Conservation (phyloP, 2,113 vertebrate species). For the Microtus oregoni region DNA sequence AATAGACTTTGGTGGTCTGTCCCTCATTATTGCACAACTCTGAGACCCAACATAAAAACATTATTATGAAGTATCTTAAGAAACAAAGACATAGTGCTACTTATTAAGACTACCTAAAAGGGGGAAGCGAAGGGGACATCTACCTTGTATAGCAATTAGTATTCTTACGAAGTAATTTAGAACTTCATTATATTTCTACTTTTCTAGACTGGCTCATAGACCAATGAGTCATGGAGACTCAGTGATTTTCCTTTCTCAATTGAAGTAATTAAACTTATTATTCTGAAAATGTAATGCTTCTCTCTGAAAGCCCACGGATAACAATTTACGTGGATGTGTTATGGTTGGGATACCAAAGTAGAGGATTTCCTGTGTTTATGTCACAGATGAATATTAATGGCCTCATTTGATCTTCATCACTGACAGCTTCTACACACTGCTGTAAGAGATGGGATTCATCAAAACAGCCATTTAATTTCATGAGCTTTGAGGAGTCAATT, state of each 20-base stretch:
- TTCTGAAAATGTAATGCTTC: conserved; percentile 47
- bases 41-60: background rate
- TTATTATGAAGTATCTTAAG: background rate
- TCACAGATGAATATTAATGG: conserved; percentile 48
- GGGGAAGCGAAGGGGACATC: background rate
- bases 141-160: background rate
- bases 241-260: background rate
- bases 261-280: background rate
- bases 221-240: background rate
- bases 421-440: conserved; percentile 8
- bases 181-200: background rate
- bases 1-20: no score
- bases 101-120: background rate
- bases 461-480: conserved; percentile 52
- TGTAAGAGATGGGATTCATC: background rate
- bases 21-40: no score
- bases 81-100: background rate
- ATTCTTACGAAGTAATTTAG: background rate
- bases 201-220: background rate
- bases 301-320: conserved; percentile 53
- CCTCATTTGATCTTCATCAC: conserved; percentile 22
- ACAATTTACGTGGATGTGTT: conserved; percentile 13
- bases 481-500: conserved; percentile 1
- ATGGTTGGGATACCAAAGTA: conserved; percentile 48
- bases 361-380: conserved; percentile 7